Conservation (phyloP, 2,888 invertebrate species). For the Dynastes tityus region DNA sequence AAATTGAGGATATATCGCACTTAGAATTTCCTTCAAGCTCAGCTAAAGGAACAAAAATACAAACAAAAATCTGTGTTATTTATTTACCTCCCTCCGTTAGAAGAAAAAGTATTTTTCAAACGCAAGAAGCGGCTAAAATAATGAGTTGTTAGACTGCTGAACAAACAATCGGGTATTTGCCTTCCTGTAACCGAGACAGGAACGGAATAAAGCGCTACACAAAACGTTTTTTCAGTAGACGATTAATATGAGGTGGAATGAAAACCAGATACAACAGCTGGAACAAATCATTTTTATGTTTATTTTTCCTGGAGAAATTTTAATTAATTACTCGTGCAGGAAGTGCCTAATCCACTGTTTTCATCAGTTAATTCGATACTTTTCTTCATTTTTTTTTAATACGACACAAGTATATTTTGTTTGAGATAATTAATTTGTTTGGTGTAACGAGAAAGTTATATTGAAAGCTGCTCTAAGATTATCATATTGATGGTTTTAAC, state of each 20-base stretch:
- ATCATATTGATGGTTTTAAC: no score
- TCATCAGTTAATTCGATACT: slow-evolving; percentile 36
- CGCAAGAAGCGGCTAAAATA: slow-evolving; percentile 20
- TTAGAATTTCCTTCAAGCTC: no score
- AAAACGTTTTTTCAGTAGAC: slow-evolving; percentile 27
- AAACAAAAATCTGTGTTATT: background rate
- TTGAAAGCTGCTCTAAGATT: background rate
- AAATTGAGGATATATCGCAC: background rate
- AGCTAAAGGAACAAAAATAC: slow-evolving; percentile 20
- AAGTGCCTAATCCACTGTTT: slow-evolving; percentile 38
- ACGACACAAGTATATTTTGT: background rate
- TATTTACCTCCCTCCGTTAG: background rate
- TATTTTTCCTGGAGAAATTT: slow-evolving; percentile 42
- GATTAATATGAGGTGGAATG: slow-evolving; percentile 39
- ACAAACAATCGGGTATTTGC: slow-evolving; percentile 30
- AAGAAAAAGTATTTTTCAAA: slow-evolving; percentile 20
- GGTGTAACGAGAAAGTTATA: background rate
- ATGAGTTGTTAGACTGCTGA: slow-evolving; percentile 33
- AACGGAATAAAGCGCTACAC: slow-evolving; percentile 18
- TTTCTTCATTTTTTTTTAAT: slow-evolving; percentile 1
- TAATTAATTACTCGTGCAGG: slow-evolving; percentile 44
- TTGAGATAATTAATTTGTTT: slow-evolving; percentile 20
- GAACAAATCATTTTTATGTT: slow-evolving; percentile 47
- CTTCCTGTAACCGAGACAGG: slow-evolving; percentile 16
- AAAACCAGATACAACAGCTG: slow-evolving; percentile 41